A percentile compares a stretch with the other conserved stretches of the same genome.
phyloP scores from a whole-genome alignment of 2,113 vertebrate species.

The Motacilla tschutschensis region DNA sequence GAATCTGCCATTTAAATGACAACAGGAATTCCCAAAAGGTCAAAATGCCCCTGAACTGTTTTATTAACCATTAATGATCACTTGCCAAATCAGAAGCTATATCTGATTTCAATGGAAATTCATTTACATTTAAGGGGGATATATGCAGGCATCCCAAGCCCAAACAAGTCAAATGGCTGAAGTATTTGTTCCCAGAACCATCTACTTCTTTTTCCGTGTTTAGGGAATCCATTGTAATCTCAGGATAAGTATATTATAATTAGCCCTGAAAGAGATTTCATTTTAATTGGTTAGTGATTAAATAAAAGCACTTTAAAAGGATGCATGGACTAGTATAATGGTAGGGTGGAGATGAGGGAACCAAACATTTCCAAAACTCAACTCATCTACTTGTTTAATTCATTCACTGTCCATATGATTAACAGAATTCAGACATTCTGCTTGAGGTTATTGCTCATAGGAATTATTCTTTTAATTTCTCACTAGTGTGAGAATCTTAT shows the following conservation, averaged over 20 bases:
- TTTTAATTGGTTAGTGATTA: not conserved
- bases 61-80: conserved; percentile 23
- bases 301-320: not conserved
- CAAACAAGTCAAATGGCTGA: conserved; percentile 49
- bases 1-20: not conserved
- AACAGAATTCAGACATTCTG: not conserved
- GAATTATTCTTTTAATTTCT: not conserved
- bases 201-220: not conserved
- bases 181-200: conserved; percentile 17
- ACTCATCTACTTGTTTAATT: not conserved
- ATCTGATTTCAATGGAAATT: conserved; percentile 59
- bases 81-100: conserved; percentile 17
- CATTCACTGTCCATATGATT: not conserved
- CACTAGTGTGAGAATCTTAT: not conserved
- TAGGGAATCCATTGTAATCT: not conserved
- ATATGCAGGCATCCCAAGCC: conserved; percentile 35
- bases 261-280: not conserved
- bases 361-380: not conserved
- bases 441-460: not conserved
- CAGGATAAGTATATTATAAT: not conserved
- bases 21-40: not conserved
- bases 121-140: conserved; percentile 12
- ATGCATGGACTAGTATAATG: not conserved
- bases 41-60: not conserved
- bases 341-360: not conserved